phyloP scores from a whole-genome alignment of 53 echinoderm and acorn worm genomes.

The Hippasteria phrygiana region DNA sequence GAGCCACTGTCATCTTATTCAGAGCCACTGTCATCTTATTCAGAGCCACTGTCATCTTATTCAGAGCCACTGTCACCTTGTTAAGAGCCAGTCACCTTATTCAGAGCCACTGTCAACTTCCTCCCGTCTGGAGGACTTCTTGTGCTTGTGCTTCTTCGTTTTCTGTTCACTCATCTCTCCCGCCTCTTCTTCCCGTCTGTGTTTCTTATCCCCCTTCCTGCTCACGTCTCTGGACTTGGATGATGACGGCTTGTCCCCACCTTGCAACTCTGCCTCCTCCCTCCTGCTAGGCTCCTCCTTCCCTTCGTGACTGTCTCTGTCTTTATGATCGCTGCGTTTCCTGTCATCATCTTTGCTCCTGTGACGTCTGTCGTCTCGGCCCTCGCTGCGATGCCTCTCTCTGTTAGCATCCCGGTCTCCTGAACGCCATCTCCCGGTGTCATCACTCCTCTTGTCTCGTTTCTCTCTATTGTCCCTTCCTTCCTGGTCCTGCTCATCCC shows the following conservation, averaged over 20 bases:
- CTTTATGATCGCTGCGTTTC: not conserved
- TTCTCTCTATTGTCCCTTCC: conserved; percentile 5
- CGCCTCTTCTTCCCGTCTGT: conserved; percentile 10
- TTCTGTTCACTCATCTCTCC: conserved; percentile 9
- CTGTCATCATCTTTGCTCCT: not conserved
- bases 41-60: too few species aligned
- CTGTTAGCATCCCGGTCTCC: not conserved
- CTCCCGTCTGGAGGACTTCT: not conserved
- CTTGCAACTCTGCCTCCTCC: not conserved
- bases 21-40: too few species aligned
- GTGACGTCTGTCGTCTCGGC: not conserved
- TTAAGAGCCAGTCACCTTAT: too few species aligned
- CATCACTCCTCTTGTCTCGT: conserved; percentile 1
- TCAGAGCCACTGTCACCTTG: too few species aligned
- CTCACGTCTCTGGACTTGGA: not conserved
- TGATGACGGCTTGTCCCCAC: not conserved
- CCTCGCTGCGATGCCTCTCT: conserved; percentile 4
- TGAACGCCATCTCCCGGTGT: not conserved
- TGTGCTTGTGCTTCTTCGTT: conserved; percentile 57
- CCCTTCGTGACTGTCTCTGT: not conserved
- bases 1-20: too few species aligned
- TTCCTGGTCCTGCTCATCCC: not conserved
- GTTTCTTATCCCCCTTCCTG: conserved; percentile 10
- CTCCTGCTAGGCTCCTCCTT: not conserved
- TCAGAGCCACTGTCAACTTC: conserved; percentile 25